A percentile compares a stretch with the other conserved stretches of the same genome.
Evolutionary conservation across 2,113 vertebrate species (phyloP).

Genomic region (Corvus hawaiiensis): DNA sequence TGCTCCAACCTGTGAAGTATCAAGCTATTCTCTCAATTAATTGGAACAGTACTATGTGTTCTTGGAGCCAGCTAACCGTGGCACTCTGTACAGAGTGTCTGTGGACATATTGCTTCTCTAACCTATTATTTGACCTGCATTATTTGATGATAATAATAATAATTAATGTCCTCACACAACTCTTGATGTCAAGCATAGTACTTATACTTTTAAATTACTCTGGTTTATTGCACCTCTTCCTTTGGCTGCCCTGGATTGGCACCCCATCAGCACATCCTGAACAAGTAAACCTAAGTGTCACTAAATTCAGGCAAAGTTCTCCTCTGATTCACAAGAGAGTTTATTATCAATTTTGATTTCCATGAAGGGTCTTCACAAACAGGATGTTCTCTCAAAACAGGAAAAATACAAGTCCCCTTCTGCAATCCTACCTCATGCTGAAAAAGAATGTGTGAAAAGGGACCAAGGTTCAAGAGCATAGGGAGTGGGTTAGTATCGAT

Average conservation of each 20-base stretch:
- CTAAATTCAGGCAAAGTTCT: neutral
- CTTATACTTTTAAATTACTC: conserved; percentile 4
- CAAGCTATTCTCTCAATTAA: conserved; percentile 53
- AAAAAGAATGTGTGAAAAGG: neutral
- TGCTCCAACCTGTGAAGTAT: conserved; percentile 47
- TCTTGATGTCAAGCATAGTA: neutral
- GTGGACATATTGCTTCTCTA: neutral
- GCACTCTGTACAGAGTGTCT: neutral
- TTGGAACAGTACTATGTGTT: conserved; percentile 55
- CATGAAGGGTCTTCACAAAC: neutral
- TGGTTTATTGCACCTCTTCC: neutral
- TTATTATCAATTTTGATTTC: neutral
- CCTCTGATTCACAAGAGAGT: neutral
- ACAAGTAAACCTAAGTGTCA: neutral
- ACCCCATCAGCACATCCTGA: neutral
- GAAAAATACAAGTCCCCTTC: neutral
- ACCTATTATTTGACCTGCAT: neutral
- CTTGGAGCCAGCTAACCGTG: neutral
- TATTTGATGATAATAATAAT: neutral
- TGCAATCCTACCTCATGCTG: rapidly evolving
- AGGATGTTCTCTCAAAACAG: neutral
- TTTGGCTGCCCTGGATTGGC: neutral
- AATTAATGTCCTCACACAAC: neutral
- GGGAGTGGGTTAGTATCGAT: neutral
- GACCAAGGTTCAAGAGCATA: neutral